These are phyloP conservation scores for Stichodactyla mertensii DNA, from an alignment of 64 coral and sea anemone genomes.

Conservation along the genomic window DNA sequence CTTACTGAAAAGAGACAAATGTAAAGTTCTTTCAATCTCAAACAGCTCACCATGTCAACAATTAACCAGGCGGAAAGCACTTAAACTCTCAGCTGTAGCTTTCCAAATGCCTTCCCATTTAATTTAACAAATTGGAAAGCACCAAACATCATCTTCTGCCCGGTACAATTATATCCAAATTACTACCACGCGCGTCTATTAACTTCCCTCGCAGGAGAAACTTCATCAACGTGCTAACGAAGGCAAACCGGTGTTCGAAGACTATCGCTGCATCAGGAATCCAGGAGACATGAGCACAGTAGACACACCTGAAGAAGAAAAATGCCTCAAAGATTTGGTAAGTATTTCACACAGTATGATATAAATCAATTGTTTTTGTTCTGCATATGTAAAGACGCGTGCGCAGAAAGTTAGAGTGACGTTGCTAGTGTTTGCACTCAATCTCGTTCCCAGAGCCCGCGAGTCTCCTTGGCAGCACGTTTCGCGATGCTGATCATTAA, in stretches of 20 bases:
- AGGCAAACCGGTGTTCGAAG: constrained; percentile 83
- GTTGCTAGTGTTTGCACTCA: too few species aligned
- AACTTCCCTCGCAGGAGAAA: constrained; percentile 39
- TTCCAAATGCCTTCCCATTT: too few species aligned
- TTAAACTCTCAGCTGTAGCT: not conserved
- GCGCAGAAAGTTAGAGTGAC: too few species aligned
- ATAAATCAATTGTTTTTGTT: too few species aligned
- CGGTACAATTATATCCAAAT: too few species aligned
- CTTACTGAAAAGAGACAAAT: not conserved
- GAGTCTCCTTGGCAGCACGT: too few species aligned
- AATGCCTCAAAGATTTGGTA: constrained; percentile 69
- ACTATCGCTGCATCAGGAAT: constrained; percentile 85
- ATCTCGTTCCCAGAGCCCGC: too few species aligned
- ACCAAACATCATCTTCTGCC: too few species aligned
- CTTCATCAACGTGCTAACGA: constrained; percentile 76
- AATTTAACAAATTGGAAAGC: too few species aligned
- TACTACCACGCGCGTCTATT: not conserved
- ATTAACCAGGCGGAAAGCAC: not conserved
- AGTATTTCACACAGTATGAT: too few species aligned
- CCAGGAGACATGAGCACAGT: constrained; percentile 62
- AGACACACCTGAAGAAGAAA: constrained; percentile 43
- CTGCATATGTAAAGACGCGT: too few species aligned
- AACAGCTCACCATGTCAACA: not conserved
- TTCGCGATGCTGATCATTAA: too few species aligned
- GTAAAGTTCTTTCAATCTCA: not conserved